Conservation (phyloP, 2,888 invertebrate genomes). For the Julus scandinavius region DNA sequence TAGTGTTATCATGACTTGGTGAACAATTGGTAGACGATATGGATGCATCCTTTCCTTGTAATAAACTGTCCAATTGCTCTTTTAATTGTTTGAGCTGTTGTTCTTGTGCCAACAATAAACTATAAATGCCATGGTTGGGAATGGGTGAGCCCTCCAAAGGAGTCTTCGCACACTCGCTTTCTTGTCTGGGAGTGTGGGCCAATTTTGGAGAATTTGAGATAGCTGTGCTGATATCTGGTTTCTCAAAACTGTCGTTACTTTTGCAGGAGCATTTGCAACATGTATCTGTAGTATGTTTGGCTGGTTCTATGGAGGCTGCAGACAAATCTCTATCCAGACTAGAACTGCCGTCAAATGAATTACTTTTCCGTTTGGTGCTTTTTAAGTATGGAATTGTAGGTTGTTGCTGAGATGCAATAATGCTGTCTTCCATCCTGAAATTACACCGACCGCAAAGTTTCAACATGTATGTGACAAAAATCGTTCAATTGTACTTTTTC, state of each 20-base stretch:
- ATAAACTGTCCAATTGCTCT: conserved; percentile 44
- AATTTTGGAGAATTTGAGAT: background rate
- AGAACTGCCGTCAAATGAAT: background rate
- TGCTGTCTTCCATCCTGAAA: background rate
- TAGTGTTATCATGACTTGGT: background rate
- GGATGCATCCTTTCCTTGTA: conserved; percentile 43
- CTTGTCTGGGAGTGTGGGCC: background rate
- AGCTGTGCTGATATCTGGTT: background rate
- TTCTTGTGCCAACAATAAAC: conserved; percentile 40
- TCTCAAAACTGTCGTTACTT: background rate
- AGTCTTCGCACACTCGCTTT: background rate
- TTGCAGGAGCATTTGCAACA: background rate
- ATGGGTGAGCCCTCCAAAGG: background rate
- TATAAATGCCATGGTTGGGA: conserved; percentile 30
- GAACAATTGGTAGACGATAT: background rate
- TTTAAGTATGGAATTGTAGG: background rate
- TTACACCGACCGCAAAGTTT: background rate
- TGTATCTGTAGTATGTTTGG: background rate
- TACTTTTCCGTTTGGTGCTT: background rate
- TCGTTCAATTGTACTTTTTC: too few relatives aligned
- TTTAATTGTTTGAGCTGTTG: conserved; percentile 33
- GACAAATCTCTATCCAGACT: background rate
- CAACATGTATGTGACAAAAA: too few relatives aligned
- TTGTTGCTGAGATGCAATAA: background rate
- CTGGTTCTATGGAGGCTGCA: background rate